phyloP scores from a whole-genome alignment of 2,888 invertebrate genomes.

The Volucella inflata region DNA sequence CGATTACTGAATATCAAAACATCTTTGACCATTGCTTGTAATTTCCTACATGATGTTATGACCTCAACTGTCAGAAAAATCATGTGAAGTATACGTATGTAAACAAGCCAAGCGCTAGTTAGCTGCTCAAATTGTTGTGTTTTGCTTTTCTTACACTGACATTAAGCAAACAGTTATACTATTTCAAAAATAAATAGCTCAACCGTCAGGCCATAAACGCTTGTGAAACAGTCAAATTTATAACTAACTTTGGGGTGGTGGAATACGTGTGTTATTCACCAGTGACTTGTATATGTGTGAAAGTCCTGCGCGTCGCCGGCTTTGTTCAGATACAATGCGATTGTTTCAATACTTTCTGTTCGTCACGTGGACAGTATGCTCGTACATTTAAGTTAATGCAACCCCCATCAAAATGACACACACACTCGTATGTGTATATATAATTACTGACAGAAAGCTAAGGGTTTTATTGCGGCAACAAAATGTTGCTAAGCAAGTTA shows the following conservation, averaged over 20 bases:
- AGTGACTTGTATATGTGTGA: not conserved
- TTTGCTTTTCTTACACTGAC: constrained; percentile 16
- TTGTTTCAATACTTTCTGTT: constrained; percentile 56
- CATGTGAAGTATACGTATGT: constrained; percentile 36
- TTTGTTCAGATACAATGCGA: not conserved
- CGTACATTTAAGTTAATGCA: too few species aligned
- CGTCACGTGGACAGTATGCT: constrained; percentile 13
- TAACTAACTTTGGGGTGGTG: constrained; percentile 20
- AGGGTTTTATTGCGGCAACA: constrained; percentile 52
- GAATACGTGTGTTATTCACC: not conserved
- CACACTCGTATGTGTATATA: not conserved
- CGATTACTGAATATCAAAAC: constrained; percentile 35
- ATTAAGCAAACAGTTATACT: constrained; percentile 12
- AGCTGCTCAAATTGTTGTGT: constrained; percentile 14
- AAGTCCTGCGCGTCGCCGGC: constrained; percentile 48
- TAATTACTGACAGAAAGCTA: constrained; percentile 18
- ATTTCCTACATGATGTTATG: constrained; percentile 21
- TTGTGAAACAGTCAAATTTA: not conserved
- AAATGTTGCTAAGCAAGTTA: constrained; percentile 53
- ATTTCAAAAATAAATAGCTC: constrained; percentile 1
- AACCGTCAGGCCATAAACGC: not conserved
- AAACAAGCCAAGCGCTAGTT: constrained; percentile 17
- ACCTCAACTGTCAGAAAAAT: constrained; percentile 32
- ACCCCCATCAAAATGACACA: not conserved
- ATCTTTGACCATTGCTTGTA: constrained; percentile 5